Evolutionary conservation across 2,113 vertebrate species (phyloP).

Genomic region (Rhinolophus sinicus): DNA sequence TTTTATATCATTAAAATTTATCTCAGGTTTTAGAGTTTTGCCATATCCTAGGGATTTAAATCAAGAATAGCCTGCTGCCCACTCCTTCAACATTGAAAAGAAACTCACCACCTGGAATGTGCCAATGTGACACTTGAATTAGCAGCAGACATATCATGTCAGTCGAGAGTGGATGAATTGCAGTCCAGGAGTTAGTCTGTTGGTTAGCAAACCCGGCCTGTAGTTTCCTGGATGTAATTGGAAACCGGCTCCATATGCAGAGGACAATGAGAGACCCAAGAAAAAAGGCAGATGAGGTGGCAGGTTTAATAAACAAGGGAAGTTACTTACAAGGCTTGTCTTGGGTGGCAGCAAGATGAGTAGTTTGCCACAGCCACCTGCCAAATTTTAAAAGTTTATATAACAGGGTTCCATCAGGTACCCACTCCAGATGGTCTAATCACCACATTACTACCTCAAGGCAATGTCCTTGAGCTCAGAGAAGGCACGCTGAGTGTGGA

Average conservation of each 20-base stretch:
- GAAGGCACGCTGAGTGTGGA: background rate
- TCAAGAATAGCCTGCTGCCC: background rate
- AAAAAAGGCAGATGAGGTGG: background rate
- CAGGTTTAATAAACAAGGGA: background rate
- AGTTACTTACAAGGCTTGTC: background rate
- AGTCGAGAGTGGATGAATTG: background rate
- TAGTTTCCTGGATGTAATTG: background rate
- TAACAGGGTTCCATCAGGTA: background rate
- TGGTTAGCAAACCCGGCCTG: background rate
- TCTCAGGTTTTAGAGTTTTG: background rate
- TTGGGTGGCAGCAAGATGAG: background rate
- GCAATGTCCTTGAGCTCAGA: background rate
- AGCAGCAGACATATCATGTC: background rate
- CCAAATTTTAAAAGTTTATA: background rate
- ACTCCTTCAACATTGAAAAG: background rate
- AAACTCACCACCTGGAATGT: background rate
- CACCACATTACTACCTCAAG: background rate
- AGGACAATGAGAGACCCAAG: background rate
- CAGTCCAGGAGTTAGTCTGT: background rate
- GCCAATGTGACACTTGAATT: background rate
- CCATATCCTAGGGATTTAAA: background rate
- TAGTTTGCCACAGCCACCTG: background rate
- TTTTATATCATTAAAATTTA: background rate
- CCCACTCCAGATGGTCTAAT: background rate
- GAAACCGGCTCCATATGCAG: background rate